Percentiles rank a stretch among this genome's conserved stretches.
Conservation (phyloP, 2,113 vertebrate genomes). For the Himantopus leucocephalus region DNA sequence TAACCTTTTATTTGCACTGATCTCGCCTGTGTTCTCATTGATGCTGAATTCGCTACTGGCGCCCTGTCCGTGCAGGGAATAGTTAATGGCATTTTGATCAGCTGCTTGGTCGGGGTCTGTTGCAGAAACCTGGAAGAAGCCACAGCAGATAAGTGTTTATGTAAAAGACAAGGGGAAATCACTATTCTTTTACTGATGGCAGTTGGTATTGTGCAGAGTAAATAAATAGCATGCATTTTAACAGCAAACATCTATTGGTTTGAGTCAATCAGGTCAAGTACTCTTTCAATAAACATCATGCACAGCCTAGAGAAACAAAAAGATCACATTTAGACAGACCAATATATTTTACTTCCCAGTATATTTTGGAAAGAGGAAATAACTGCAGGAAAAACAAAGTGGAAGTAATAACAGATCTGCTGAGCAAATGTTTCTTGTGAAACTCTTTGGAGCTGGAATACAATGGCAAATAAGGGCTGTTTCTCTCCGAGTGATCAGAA, state of each 20-base stretch:
- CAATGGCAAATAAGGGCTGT: neutral
- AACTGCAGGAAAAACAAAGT: neutral
- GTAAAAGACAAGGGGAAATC: neutral
- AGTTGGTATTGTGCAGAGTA: neutral
- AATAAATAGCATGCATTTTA: neutral
- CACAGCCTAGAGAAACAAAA: neutral
- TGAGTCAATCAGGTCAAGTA: neutral
- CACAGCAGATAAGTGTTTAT: neutral
- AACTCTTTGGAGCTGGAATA: neutral
- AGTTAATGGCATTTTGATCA: constrained; percentile 81
- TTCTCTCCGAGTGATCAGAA: neutral
- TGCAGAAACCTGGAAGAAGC: constrained; percentile 81
- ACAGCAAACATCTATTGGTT: neutral
- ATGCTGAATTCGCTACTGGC: constrained; percentile 84
- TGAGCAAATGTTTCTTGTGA: neutral
- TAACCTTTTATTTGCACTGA: constrained; percentile 76
- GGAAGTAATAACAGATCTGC: neutral
- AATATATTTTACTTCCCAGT: neutral
- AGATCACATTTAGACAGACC: neutral
- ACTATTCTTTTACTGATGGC: neutral
- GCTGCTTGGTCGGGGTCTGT: constrained; percentile 85
- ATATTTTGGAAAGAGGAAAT: neutral
- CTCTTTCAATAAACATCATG: neutral
- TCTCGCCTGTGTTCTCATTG: constrained; percentile 77
- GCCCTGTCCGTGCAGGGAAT: constrained; percentile 86